A percentile compares a stretch with the other conserved stretches of the same genome.
phyloP scores from a whole-genome alignment of 2,797 vertebrate genomes.

The Taenioides sp. region DNA sequence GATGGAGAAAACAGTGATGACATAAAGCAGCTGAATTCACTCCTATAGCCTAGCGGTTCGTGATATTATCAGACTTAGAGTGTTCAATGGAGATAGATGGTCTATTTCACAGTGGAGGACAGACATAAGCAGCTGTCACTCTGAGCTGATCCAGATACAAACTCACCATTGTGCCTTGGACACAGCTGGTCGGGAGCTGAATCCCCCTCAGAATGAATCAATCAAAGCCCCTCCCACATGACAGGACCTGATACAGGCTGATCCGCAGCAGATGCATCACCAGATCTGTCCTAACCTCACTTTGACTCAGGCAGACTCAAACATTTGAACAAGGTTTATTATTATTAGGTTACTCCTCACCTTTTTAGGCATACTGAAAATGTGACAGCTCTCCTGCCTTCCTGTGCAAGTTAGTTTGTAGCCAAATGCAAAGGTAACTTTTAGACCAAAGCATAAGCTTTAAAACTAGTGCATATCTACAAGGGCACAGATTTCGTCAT shows the following conservation, averaged over 20 bases:
- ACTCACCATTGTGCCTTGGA: constrained; percentile 69
- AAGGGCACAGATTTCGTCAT: too few species aligned
- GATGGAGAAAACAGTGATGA: constrained; percentile 11
- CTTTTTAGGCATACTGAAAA: background rate
- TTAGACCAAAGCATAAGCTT: too few species aligned
- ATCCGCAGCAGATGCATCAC: constrained; percentile 62
- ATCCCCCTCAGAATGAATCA: constrained; percentile 66
- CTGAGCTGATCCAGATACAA: constrained; percentile 59
- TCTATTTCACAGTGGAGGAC: constrained; percentile 13
- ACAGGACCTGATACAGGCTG: constrained; percentile 52
- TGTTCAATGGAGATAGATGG: background rate
- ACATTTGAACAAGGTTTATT: background rate
- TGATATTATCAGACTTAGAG: constrained; percentile 1
- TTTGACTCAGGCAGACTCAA: constrained; percentile 10
- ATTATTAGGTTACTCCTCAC: background rate
- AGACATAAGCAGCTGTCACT: constrained; percentile 70
- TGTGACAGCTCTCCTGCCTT: too few species aligned
- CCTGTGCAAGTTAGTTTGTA: too few species aligned
- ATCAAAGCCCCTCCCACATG: constrained; percentile 57
- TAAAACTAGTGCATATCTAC: too few species aligned
- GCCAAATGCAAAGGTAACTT: too few species aligned
- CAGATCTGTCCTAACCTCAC: constrained; percentile 43
- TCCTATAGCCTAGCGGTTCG: background rate
- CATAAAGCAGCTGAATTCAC: background rate
- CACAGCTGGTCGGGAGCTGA: constrained; percentile 70